phyloP scores from a whole-genome alignment of 2,888 invertebrate genomes.

The Dioctria linearis region DNA sequence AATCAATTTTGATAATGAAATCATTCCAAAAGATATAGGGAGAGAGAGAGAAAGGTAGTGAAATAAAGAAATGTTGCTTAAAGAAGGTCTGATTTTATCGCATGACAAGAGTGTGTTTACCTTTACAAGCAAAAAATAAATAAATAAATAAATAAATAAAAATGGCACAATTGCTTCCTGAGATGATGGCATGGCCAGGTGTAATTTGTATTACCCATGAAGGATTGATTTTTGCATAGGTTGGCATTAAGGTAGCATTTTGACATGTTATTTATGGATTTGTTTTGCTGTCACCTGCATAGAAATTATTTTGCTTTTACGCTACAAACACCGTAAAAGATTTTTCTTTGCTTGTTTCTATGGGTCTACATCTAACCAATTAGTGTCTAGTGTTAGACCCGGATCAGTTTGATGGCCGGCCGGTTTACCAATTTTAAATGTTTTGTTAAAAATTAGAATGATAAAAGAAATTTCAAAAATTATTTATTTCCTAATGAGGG shows the following conservation, averaged over 20 bases:
- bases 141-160: no score
- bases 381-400: no score
- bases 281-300: neutral
- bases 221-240: neutral
- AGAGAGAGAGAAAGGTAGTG: neutral
- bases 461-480: no score
- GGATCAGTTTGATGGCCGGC: no score
- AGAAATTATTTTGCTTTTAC: no score
- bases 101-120: slow-evolving; percentile 2
- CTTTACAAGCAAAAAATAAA: neutral
- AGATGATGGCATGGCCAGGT: neutral
- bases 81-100: neutral
- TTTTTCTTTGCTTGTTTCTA: no score
- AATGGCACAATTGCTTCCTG: neutral
- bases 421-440: no score
- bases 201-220: neutral
- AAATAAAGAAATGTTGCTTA: neutral
- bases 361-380: no score
- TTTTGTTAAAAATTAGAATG: no score
- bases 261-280: neutral
- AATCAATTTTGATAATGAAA: slow-evolving; percentile 10
- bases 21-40: neutral
- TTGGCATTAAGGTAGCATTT: no score
- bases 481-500: no score
- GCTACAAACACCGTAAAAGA: no score